Base-by-base conservation (phyloP, 2,797 vertebrate species). In the Sparus aurata region DNA sequence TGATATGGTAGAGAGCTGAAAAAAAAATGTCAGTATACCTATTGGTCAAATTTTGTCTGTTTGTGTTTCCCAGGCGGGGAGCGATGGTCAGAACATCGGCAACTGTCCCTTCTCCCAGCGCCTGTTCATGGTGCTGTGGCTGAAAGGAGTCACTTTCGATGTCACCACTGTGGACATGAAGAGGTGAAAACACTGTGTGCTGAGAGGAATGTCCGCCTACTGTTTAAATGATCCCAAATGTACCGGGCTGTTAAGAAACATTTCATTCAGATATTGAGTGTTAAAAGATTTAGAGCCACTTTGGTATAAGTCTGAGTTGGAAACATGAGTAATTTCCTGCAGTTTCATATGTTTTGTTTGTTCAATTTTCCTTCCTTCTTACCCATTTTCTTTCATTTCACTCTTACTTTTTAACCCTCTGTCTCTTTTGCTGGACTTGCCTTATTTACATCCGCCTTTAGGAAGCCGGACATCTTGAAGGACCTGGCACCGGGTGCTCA, bases 71-170 rank as follows among this genome's bases (percentile, higher is more conserved):
- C 87, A 98, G 97, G 97, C 97, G 4, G 97, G 97, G 62, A 97
- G 95, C 16, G 97, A 98, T 92, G 97, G 97, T 17, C 96, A 97
- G 92, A 97, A 96, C 90, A 98, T 98, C 61, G 97, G 97, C 16
- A 98, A 98, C 94, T 98, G 97, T 85, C 97, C 97, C 3, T 98
- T 98, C 91, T 98, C 97, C 67, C 97, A 98, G 94, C 94, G 97
- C 34, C 96, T 98, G 70, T 98, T 98, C 92, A 98, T 98, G 97
- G 96, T 98, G 61, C 94, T 98, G 79, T 98, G 97, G 97, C 94
- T 98, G 73, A 98, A 98, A 81, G 97, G 97, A 68, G 97, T 97
- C 68, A 97, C 95, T 20, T 98, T 98, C 67, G 97, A 98, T 0
- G 97, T 98, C 16, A 98, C 97, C 88, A 98, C 97, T 0, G 96